Base-by-base conservation (phyloP, 2,888 invertebrate species). In the Drosophila emarginata region DNA sequence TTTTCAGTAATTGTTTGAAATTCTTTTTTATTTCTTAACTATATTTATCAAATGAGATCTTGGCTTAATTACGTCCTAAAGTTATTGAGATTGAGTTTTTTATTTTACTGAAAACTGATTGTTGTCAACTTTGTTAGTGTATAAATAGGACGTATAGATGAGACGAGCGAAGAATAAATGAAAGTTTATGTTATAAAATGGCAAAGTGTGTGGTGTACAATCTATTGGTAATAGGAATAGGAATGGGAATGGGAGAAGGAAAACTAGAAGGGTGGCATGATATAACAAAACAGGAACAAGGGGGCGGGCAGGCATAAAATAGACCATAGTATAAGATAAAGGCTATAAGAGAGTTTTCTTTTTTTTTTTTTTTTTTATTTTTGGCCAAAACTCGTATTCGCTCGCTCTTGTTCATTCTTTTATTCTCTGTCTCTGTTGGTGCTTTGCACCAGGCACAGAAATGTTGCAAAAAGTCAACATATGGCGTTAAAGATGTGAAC, bases 401-500 rank as follows among this genome's bases (percentile, higher is more conserved):
- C 39, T 57, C 37, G 1, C 67, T 28, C 7, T 28, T 14, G 2
- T 39, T 50, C 54, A 23, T 56, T 51, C n/a, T 32, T 9, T 36
- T 51, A 50, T 62, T 56, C 59, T 62, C 61, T 89, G 89, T 32
- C 45, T 45, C 15, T 4, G 14, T 14, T 14, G 39, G 15, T 45
- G 18, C 45, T 45, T 45, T 21, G 45, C 45, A 45, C 45, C 45
- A 45, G 45, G 45, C 45, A 45, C 21, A 45, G 45, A 45, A 45
- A 45, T 89, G 81, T 87, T 32, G 36, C 32, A 86, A 90, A 83
- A 89, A 88, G 89, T 82, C 85, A 91, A 89, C 91, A 91, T 90
- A 88, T 90, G 90, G 90, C 90, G 89, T 91, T 90, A 91, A 91
- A 91, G 89, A 91, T 89, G 89, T 73, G 86, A 89, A 90, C 90